Evolutionary conservation across 2,888 invertebrate species (phyloP), one percentile per base, ranked within the genome.

Genomic region (Ametastegia equiseti): DNA sequence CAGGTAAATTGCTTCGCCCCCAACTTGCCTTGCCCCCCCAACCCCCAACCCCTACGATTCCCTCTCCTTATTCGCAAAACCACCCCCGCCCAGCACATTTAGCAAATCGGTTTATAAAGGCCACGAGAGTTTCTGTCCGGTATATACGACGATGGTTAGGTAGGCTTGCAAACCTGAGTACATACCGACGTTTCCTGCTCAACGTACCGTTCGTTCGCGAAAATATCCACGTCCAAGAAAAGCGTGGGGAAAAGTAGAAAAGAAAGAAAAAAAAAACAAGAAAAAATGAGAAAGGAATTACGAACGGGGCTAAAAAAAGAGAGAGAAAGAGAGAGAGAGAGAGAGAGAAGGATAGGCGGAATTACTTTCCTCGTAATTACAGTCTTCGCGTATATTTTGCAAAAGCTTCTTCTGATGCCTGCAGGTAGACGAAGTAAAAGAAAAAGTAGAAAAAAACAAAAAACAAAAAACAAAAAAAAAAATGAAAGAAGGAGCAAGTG

Each of bases 1-100:
- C 85, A 85, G 73, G 84, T 83, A 84, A 88, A 87, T 87, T 84
- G 84, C 84, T 83, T 81, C 83, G 63, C 81, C 57, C 67, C 67
- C 63, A 33, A 75, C 54, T 63, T 11, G 11, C 54, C 9, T 54
- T 13, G 54, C 63, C 42, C 42, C 45, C 33, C 3, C 30, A 36
- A 6, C 54, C 19, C 15, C 30, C 30, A 6, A 2, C 63, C 15
- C 57, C 63, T 57, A 39, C 63, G 30, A 77, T 78, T 27, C 80
- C 67, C 42, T 36, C 30, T 13, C 11, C 27, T 65, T 63, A 67
- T 42, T 42, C 27, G 11, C 47, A 42, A 11, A 63, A 36, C 47
- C 45, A 42, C 39, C 67, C 39, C 67, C 63, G 60, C 63, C 60
- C 79, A 30, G 33, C 80, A 79, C 81, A 81, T 81, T 81, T 79